These are phyloP conservation scores for Propithecus coquereli DNA, from an alignment of 2,113 vertebrate species.

Conservation along the genomic window DNA sequence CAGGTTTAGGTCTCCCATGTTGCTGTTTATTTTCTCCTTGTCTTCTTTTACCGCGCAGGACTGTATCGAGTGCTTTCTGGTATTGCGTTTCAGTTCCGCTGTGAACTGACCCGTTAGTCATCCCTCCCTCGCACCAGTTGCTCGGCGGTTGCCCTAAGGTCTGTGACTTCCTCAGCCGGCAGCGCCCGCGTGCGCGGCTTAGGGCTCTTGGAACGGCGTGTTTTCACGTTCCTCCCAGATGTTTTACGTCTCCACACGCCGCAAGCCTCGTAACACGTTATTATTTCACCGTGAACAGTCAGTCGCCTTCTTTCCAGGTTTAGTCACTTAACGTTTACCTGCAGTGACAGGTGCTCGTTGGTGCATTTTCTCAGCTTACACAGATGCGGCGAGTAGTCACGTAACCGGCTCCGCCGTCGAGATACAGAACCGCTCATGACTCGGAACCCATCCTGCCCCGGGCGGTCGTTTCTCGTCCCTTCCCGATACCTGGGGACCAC, in stretches of 20 bases:
- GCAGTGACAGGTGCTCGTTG: not conserved
- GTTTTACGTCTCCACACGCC: not conserved
- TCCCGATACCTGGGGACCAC: accelerated
- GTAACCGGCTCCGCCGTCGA: accelerated
- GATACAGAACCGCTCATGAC: accelerated
- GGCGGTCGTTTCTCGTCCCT: accelerated
- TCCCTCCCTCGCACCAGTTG: accelerated
- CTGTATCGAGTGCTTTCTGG: too few species aligned
- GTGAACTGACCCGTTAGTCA: accelerated
- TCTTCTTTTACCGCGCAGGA: accelerated
- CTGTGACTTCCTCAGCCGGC: accelerated
- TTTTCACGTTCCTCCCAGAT: accelerated
- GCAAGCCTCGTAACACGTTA: accelerated
- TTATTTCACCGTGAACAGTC: not conserved
- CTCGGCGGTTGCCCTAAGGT: not conserved
- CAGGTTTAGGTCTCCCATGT: accelerated
- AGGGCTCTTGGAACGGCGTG: accelerated
- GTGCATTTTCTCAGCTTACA: not conserved
- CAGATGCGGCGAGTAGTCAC: accelerated
- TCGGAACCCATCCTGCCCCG: accelerated
- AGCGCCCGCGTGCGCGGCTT: accelerated
- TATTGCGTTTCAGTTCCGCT: accelerated
- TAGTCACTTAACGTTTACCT: not conserved
- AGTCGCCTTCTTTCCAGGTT: not conserved
- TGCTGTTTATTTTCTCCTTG: too few species aligned